Base-by-base conservation (phyloP, 2,113 vertebrate genomes). In the Nycticryphes semicollaris region DNA sequence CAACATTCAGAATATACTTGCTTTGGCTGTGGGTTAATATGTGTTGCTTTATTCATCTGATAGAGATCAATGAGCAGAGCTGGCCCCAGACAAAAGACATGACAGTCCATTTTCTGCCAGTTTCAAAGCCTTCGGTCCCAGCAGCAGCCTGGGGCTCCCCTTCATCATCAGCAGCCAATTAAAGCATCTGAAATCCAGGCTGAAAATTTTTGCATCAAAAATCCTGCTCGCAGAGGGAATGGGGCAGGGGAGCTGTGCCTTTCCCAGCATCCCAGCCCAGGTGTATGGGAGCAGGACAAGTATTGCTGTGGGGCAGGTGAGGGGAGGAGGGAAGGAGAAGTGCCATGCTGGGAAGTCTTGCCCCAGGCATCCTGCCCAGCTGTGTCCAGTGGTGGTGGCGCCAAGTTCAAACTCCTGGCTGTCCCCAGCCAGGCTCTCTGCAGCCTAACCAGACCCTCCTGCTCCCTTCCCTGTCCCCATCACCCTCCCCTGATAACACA, bases 281-380 rank as follows among this genome's bases (percentile, higher is more conserved):
- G 70, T 14, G 6, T 1, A 0, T 6, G 0, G 22, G 28, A 47
- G 5, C 80, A 59, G 82, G 66, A 48, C 0, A 1, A 72, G 75
- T 56, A 62, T 45, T 31, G 1, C 63, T 1, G 6, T 0, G 0
- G 59, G 60, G 47, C 1, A 1, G 73, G 43, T 0, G 3, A n/a
- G 64, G 35, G 25, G 27, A 53, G 50, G 13, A 39, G 41, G 64
- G 53, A 47, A 69, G 56, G 60, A 75, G 54, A 12, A 27, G 48
- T 1, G 5, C 0, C 9, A 16, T 41, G 35, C 19, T 1, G 2
- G 37, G 69, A 30, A 30, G 12, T 56, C 15, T 39, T 87, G 79
- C 47, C 84, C 4, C 1, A 18, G 8, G 12, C 47, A 24, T 33
- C 72, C 87, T 43, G 39, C 54, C 64, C 77, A 35, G 73, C 68